phyloP scores from a whole-genome alignment of 1,140 invertebrate species.

The Drosophila prosaltans region DNA sequence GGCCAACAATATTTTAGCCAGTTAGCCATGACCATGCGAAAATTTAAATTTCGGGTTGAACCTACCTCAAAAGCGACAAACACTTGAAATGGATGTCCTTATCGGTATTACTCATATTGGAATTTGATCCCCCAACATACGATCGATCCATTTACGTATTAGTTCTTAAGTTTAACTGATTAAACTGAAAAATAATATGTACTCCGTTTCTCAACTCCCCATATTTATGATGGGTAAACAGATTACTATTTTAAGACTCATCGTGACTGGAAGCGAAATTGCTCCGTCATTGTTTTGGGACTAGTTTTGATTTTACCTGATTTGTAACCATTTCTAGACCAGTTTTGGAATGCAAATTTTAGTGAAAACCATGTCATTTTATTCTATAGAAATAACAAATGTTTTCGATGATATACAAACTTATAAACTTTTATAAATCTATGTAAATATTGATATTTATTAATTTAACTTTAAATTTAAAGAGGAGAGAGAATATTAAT shows the following conservation, averaged over 20 bases:
- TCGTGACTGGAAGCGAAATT: not conserved
- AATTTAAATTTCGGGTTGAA: not conserved
- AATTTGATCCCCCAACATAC: not conserved
- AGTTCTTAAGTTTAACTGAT: not conserved
- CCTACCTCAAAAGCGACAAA: not conserved
- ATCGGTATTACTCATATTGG: not conserved
- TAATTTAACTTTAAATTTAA: too few species aligned
- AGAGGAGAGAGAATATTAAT: too few species aligned
- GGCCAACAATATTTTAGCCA: not conserved
- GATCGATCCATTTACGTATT: not conserved
- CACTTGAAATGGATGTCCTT: not conserved
- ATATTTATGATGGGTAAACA: not conserved
- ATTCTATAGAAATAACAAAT: too few species aligned
- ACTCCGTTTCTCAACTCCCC: too few species aligned
- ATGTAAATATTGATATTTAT: too few species aligned
- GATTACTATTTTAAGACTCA: not conserved
- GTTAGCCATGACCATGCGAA: not conserved
- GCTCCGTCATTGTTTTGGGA: not conserved
- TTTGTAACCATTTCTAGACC: not conserved
- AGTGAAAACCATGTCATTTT: too few species aligned
- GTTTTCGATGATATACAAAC: too few species aligned
- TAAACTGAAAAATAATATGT: not conserved
- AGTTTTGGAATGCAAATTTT: too few species aligned
- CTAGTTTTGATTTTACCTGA: not conserved
- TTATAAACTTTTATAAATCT: too few species aligned